A percentile compares a stretch with the other conserved stretches of the same genome.
These are phyloP conservation scores for Lysiphlebus fabarum DNA, from an alignment of 1,140 invertebrate genomes.

Conservation along the genomic window DNA sequence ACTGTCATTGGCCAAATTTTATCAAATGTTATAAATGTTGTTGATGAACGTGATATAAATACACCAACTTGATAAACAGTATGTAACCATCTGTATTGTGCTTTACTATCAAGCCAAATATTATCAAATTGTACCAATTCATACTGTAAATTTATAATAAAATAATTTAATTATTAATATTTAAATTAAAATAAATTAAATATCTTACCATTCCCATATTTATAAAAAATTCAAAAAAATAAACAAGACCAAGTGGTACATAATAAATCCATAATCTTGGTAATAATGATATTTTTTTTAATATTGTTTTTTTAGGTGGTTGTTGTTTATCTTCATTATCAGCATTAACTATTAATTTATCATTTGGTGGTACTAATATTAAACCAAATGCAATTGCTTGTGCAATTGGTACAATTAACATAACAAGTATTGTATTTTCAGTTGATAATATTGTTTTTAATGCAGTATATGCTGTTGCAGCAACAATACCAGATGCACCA, in stretches of 20 bases:
- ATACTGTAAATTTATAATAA: slow-evolving; percentile 60
- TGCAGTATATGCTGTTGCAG: slow-evolving; percentile 71
- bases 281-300: slow-evolving; percentile 60
- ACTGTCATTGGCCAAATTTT: slow-evolving; percentile 74
- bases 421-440: slow-evolving; percentile 65
- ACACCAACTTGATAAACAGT: slow-evolving; percentile 85
- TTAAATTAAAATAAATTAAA: too few species aligned
- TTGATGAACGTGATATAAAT: slow-evolving; percentile 80
- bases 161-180: slow-evolving; percentile 1
- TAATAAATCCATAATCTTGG: slow-evolving; percentile 73
- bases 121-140: slow-evolving; percentile 72
- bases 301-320: slow-evolving; percentile 47
- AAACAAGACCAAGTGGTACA: slow-evolving; percentile 76
- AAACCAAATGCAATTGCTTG: slow-evolving; percentile 67
- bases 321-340: slow-evolving; percentile 44
- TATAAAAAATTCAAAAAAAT: slow-evolving; percentile 87
- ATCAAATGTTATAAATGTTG: slow-evolving; percentile 68
- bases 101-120: slow-evolving; percentile 60
- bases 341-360: slow-evolving; percentile 32
- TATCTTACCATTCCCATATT: slow-evolving; percentile 80
- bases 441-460: slow-evolving; percentile 61
- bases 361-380: slow-evolving; percentile 51
- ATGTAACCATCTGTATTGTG: slow-evolving; percentile 82
- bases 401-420: slow-evolving; percentile 71
- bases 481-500: slow-evolving; percentile 77